A percentile compares a stretch with the other conserved stretches of the same genome.
Conservation (phyloP, 2,888 invertebrate species). For the Hypselothyrea guttata region DNA sequence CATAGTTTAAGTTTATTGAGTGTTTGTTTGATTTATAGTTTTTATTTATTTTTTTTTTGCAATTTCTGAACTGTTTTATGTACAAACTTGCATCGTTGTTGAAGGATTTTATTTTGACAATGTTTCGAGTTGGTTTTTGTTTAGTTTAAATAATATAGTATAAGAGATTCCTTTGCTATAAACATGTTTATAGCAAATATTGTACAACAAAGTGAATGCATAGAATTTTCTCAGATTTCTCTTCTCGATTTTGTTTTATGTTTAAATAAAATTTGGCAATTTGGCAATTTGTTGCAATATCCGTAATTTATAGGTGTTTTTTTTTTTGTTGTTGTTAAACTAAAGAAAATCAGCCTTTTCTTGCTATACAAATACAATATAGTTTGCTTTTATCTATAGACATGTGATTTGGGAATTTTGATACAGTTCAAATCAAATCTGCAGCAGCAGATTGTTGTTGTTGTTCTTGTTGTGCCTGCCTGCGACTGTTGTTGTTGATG, state of each 20-base stretch:
- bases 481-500: slow-evolving; percentile 8
- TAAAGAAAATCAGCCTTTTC: slow-evolving; percentile 80
- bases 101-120: slow-evolving; percentile 49
- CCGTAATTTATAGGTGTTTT: slow-evolving; percentile 11
- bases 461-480: slow-evolving; percentile 3
- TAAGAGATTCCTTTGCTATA: slow-evolving; percentile 57
- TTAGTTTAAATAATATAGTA: slow-evolving; percentile 10
- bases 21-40: slow-evolving; percentile 34
- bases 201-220: slow-evolving; percentile 40
- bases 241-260: slow-evolving; percentile 21
- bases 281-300: slow-evolving; percentile 77
- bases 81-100: slow-evolving; percentile 21
- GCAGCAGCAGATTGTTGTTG: neutral
- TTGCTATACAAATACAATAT: slow-evolving; percentile 71
- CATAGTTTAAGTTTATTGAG: slow-evolving; percentile 40
- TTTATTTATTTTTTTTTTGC: too few relatives aligned
- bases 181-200: slow-evolving; percentile 22
- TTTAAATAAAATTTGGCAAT: slow-evolving; percentile 77
- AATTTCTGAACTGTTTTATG: slow-evolving; percentile 9
- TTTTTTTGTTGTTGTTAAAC: slow-evolving; percentile 62
- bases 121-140: slow-evolving; percentile 54
- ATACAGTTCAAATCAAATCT: too few relatives aligned
- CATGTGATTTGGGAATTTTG: slow-evolving; percentile 1
- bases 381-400: slow-evolving; percentile 8
- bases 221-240: slow-evolving; percentile 23